These are phyloP conservation scores for Nothobranchius kuhntae DNA, from an alignment of 2,113 vertebrate genomes.

Conservation along the genomic window DNA sequence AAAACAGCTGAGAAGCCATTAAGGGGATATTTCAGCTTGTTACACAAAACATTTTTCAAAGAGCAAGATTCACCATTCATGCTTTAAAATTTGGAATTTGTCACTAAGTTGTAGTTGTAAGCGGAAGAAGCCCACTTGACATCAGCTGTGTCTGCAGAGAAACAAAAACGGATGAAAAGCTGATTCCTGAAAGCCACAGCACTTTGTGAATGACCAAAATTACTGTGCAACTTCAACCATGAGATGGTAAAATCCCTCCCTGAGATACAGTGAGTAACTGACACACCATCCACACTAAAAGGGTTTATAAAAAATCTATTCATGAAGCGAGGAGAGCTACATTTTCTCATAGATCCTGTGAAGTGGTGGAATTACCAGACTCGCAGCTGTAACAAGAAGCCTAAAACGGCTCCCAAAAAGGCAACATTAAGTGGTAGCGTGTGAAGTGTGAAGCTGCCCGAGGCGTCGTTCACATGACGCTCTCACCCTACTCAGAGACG, in stretches of 20 bases:
- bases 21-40: background rate
- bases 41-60: background rate
- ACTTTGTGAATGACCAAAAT: background rate
- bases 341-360: background rate
- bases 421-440: background rate
- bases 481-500: constrained; percentile 1
- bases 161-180: background rate
- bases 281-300: background rate
- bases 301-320: constrained; percentile 7
- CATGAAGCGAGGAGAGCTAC: background rate
- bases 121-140: background rate
- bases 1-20: background rate
- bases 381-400: background rate
- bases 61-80: background rate
- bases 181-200: background rate
- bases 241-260: background rate
- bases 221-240: background rate
- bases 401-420: background rate
- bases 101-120: background rate
- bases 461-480: background rate
- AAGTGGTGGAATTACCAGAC: constrained; percentile 1
- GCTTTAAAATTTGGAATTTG: background rate
- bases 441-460: constrained; percentile 1
- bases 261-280: background rate
- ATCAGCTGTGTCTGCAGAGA: background rate